A percentile compares a stretch with the other conserved stretches of the same genome.
Conservation (phyloP, 1,140 invertebrate species). For the Drosophila serrata region DNA sequence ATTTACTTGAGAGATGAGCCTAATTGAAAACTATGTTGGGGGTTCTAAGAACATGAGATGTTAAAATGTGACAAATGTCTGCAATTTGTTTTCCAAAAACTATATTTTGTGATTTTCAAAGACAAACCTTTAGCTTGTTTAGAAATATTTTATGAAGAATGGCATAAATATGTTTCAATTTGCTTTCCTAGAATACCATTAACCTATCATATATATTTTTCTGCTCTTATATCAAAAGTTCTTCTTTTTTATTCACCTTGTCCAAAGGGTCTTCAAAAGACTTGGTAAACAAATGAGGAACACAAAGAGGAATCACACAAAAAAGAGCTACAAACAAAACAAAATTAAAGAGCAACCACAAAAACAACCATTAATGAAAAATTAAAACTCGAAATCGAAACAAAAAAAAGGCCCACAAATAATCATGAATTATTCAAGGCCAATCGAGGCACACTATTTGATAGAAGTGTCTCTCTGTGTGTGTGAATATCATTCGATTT, state of each 20-base stretch:
- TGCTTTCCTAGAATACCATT: constrained; percentile 13
- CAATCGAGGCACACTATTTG: constrained; percentile 62
- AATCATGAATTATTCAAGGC: constrained; percentile 83
- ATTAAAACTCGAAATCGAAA: constrained; percentile 57
- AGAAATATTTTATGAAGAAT: background rate
- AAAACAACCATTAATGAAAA: constrained; percentile 67
- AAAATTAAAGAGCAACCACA: constrained; percentile 33
- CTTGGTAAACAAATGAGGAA: constrained; percentile 71
- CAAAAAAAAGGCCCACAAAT: constrained; percentile 54
- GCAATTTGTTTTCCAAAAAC: background rate
- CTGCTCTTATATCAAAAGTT: constrained; percentile 33
- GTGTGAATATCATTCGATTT: constrained; percentile 37
- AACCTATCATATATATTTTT: constrained; percentile 17
- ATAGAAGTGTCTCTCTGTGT: constrained; percentile 20
- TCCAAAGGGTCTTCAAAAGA: constrained; percentile 56
- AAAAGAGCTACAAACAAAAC: constrained; percentile 39
- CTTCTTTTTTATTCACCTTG: constrained; percentile 14
- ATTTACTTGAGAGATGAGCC: constrained; percentile 16
- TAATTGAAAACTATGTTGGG: constrained; percentile 6
- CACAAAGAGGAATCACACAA: constrained; percentile 62
- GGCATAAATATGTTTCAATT: background rate
- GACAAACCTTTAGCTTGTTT: too few relatives aligned
- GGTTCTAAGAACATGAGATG: background rate
- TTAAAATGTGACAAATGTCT: background rate
- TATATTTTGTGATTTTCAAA: background rate